phyloP scores from a whole-genome alignment of 1,140 invertebrate species.

The Trichogramma pretiosum region DNA sequence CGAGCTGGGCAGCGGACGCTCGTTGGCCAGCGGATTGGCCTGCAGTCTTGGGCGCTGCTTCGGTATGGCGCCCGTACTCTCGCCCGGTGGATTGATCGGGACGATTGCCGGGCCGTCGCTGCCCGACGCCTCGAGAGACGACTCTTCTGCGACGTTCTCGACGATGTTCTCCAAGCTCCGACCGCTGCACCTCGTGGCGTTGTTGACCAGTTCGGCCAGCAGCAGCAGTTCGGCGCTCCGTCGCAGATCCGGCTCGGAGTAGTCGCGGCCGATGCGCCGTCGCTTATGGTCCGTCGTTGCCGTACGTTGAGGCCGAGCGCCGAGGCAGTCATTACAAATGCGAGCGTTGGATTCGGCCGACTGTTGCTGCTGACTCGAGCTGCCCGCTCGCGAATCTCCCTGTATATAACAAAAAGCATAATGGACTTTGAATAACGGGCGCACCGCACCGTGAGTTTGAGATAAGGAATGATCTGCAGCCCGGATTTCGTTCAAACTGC shows the following conservation, averaged over 20 bases:
- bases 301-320: not conserved
- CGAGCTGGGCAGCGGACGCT: constrained; percentile 28
- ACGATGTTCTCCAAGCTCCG: constrained; percentile 38
- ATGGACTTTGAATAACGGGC: too few relatives aligned
- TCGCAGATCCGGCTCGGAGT: constrained; percentile 36
- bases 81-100: not conserved
- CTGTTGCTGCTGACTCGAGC: not conserved
- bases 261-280: not conserved
- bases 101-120: not conserved
- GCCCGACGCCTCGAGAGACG: too few relatives aligned
- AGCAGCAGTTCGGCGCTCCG: not conserved
- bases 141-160: constrained; percentile 23
- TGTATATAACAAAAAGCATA: too few relatives aligned
- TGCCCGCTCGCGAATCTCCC: too few relatives aligned
- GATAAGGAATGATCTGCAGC: too few relatives aligned
- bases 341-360: not conserved
- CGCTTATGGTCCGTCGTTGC: not conserved
- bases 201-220: constrained; percentile 11
- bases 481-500: too few relatives aligned
- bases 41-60: not conserved
- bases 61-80: constrained; percentile 28
- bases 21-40: constrained; percentile 31
- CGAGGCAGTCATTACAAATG: constrained; percentile 4
- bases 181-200: constrained; percentile 24
- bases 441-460: too few relatives aligned